phyloP scores from a whole-genome alignment of 2,113 vertebrate genomes.

The Gobio gobio region DNA sequence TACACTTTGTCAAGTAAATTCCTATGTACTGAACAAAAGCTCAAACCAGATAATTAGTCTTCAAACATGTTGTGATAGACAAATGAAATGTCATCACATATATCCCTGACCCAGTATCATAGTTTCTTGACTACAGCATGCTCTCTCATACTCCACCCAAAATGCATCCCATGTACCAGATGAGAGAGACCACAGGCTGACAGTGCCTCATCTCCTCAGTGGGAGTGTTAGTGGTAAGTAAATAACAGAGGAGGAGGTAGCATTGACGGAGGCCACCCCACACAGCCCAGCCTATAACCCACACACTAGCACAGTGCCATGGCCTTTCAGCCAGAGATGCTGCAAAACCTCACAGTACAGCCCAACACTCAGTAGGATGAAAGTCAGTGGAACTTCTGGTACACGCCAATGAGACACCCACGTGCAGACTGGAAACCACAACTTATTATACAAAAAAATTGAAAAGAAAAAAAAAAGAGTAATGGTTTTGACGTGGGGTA shows the following conservation, averaged over 20 bases:
- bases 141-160: conserved; percentile 48
- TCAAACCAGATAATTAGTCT: background rate
- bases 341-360: conserved; percentile 49
- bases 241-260: conserved; percentile 43
- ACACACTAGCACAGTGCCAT: conserved; percentile 34
- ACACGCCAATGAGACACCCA: conserved; percentile 59
- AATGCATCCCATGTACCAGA: conserved; percentile 19
- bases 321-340: conserved; percentile 53
- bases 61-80: background rate
- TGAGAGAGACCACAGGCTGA: conserved; percentile 43
- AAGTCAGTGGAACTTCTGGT: conserved; percentile 58
- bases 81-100: background rate
- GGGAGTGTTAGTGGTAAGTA: conserved; percentile 53
- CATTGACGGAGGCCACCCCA: conserved; percentile 29
- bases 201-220: conserved; percentile 51
- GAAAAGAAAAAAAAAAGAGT: conserved; percentile 31
- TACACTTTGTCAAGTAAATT: background rate
- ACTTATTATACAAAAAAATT: conserved; percentile 52
- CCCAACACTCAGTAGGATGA: conserved; percentile 57
- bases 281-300: conserved; percentile 37
- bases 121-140: background rate
- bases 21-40: background rate
- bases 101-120: background rate
- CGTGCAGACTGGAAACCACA: conserved; percentile 58
- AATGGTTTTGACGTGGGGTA: conserved; percentile 51